Base-by-base conservation (phyloP, 2,888 invertebrate genomes). In the Epistrophe eligans region DNA sequence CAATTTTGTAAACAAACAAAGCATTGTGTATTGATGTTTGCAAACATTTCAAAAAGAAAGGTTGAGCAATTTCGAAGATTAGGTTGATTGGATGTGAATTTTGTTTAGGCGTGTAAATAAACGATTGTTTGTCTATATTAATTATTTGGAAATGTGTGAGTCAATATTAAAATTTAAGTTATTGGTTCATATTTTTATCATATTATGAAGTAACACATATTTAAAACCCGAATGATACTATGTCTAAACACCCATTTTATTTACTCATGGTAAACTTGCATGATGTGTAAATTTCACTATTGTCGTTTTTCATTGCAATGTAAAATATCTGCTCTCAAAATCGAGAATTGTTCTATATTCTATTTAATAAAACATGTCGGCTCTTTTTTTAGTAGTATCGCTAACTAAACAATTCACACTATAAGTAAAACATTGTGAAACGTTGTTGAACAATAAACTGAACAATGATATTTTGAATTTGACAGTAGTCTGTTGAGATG, bases 1-100 rank as follows among this genome's bases (percentile, higher is more conserved):
- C 32, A 67, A 72, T 72, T 24, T 83, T 50, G 72, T 32, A 83
- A 79, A 73, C 58, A 60, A 67, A 50, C 72, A 57, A 55, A 50
- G 48, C 38, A 10, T 35, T 71, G 48, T 17, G 13, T 38, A 3
- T n/a, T 3, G 2, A 35, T 58, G 66, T 77, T 77, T 32, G 57
- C 48, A 60, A 70, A 43, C 17, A 71, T 77, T 70, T 48, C 13
- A 15, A 13, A 55, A 60, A 67, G 77, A 55, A 62, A 38, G 4
- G 52, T 24, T 70, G 24, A 38, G 52, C 9, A 52, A 8, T 48
- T 35, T 48, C 17, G 11, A 19, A 67, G 50, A 50, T 48, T 67
- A 50, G 17, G 17, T 66, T 62, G 17, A 48, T 28, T 48, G 32
- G 10, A 48, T 66, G 40, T 62, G 66, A 48, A 48, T 32, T 62